A percentile compares a stretch with the other conserved stretches of the same genome.
Evolutionary conservation across 1,140 invertebrate genomes (phyloP).

Genomic region (Drosophila erecta): DNA sequence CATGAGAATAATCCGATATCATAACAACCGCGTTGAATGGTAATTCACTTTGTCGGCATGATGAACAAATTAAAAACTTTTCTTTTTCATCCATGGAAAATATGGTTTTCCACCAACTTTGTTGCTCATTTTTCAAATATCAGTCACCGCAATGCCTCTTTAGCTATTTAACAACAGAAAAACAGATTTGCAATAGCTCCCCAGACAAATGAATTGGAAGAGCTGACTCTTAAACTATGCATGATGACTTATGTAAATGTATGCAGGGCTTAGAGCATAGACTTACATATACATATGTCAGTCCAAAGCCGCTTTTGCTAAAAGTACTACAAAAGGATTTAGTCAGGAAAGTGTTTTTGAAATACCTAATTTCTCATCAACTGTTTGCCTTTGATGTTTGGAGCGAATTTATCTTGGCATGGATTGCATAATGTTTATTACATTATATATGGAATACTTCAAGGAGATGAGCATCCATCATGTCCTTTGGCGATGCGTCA

Average conservation of each 20-base stretch:
- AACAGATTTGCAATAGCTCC: slow-evolving; percentile 11
- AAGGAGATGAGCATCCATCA: slow-evolving; percentile 33
- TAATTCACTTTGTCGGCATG: slow-evolving; percentile 59
- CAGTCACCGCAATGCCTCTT: neutral
- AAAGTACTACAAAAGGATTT: neutral
- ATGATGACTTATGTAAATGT: slow-evolving; percentile 17
- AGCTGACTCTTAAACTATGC: slow-evolving; percentile 18
- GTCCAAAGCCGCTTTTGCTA: slow-evolving; percentile 1
- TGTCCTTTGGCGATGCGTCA: slow-evolving; percentile 34
- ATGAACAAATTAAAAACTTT: slow-evolving; percentile 67
- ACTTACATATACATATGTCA: slow-evolving; percentile 20
- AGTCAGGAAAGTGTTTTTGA: slow-evolving; percentile 5
- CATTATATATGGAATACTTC: slow-evolving; percentile 41
- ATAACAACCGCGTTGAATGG: slow-evolving; percentile 40
- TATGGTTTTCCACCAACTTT: neutral
- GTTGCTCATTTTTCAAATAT: slow-evolving; percentile 2
- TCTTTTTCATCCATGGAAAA: slow-evolving; percentile 25
- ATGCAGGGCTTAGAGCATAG: neutral
- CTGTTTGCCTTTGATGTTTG: slow-evolving; percentile 49
- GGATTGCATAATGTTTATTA: slow-evolving; percentile 46
- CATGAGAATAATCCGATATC: slow-evolving; percentile 33
- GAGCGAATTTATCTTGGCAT: slow-evolving; percentile 16
- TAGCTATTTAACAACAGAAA: neutral
- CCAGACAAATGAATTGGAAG: slow-evolving; percentile 22
- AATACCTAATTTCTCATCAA: slow-evolving; percentile 21